Base-by-base conservation (phyloP, 2,888 invertebrate genomes). In the Chrysodeixis includens region DNA sequence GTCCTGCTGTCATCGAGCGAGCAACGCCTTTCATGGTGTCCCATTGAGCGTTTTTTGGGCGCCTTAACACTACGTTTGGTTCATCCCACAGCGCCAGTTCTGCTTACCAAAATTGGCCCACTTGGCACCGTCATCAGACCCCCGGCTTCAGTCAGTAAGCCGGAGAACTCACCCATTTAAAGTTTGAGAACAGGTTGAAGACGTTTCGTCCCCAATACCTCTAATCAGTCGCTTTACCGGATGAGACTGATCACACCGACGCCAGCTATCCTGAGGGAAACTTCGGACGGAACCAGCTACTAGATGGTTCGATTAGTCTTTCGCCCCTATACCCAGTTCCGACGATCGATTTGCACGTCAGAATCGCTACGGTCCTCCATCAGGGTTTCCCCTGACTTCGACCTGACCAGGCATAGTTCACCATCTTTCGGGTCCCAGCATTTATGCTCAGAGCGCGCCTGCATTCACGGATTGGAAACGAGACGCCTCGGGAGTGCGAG, bases 261-360 rank as follows among this genome's bases (percentile, higher is more conserved):
- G 92, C 95, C 96, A 95, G 96, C 96, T 96, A 96, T 96, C 96
- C 96, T 96, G 96, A 96, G 96, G 96, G 96, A 96, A 96, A 96
- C 96, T 97, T 97, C 96, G 96, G 96, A 95, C 95, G 96, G 96
- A 96, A 96, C 96, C 96, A 97, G 96, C 96, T 96, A 96, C 96
- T 96, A 97, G 96, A 97, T 96, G 96, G 96, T 96, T 96, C 96
- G 96, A 97, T 97, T 96, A 96, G 95, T 95, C 95, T 96, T 96
- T 95, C 95, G 95, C 96, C 96, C 96, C 96, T 97, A 96, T 96
- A 96, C 96, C 96, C 96, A 96, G 96, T 95, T 97, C 96, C 92
- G 96, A 96, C 96, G 96, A 97, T 96, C 96, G 96, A 97, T 97
- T 97, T 97, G 96, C 96, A 97, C 96, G 96, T 97, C 96, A 97